Base-by-base conservation (phyloP, 2,113 vertebrate genomes). In the Sterrhoptilus dennistouni region DNA sequence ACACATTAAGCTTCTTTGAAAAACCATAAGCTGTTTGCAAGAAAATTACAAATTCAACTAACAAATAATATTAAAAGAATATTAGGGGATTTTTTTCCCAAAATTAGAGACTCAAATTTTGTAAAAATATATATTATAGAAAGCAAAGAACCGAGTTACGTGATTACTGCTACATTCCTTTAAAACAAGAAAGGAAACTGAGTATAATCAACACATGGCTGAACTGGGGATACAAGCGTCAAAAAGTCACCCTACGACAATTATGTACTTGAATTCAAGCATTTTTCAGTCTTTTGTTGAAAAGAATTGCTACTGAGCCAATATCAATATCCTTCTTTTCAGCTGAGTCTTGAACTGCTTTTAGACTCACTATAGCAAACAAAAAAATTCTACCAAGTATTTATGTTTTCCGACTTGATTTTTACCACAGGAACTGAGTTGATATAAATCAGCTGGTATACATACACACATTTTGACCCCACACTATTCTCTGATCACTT, bases 21-120 rank as follows among this genome's bases (percentile, higher is more conserved):
- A 87, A 81, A 69, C 10, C 22, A 56, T 17, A 68, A 50, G 12
- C 12, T 77, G 40, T 64, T 64, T 52, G 2, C 53, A 52, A 65
- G 21, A 69, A 5, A 52, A 76, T 56, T 47, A 23, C 27, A 33
- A 42, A 3, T 35, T 77, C 65, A 47, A 60, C 12, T 84, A 81
- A 52, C 4, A 59, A 70, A 91, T n/a, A 28, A 33, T 44, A 40
- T 31, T 40, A 31, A 22, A 56, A 76, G 0, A 63, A 13, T 59
- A 3, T 16, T 44, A 25, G 0, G 0, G 8, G 3, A 0, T 3
- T 12, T 83, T 87, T 47, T 89, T 77, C 14, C 8, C 23, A 54
- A 54, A 87, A 60, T 44, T 28, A 77, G 18, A 77, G 6, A 60
- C 18, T 33, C 14, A 38, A 28, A 21, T 78, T 77, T 38, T 47